Conservation (phyloP, 2,888 invertebrate species). For the Balanococcus diminutus region DNA sequence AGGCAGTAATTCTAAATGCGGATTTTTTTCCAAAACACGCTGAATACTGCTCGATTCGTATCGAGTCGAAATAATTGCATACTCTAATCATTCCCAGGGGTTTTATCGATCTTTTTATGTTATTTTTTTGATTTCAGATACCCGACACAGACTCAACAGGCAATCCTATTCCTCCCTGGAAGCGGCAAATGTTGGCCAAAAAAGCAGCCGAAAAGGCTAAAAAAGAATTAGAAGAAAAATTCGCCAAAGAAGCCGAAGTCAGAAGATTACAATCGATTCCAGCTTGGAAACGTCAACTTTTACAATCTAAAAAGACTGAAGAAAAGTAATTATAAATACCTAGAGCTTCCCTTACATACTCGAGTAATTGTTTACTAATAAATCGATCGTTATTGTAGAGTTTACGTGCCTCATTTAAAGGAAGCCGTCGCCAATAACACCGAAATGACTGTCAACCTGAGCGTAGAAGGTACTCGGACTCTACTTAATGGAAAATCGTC, state of each 20-base stretch:
- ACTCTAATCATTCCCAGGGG: too few relatives aligned
- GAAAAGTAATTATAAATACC: slow-evolving; percentile 76
- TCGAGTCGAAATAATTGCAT: too few relatives aligned
- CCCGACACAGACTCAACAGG: slow-evolving; percentile 88
- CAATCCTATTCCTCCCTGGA: slow-evolving; percentile 91
- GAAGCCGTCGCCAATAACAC: slow-evolving; percentile 34
- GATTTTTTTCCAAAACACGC: too few relatives aligned
- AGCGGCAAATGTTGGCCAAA: slow-evolving; percentile 91
- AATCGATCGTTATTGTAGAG: background rate
- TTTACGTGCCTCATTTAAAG: slow-evolving; percentile 17
- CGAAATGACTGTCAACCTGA: slow-evolving; percentile 42
- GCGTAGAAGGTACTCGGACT: background rate
- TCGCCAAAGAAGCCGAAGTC: slow-evolving; percentile 82
- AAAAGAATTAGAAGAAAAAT: slow-evolving; percentile 85
- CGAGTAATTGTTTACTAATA: background rate
- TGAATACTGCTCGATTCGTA: too few relatives aligned
- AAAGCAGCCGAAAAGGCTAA: slow-evolving; percentile 92
- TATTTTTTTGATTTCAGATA: slow-evolving; percentile 66
- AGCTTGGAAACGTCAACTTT: slow-evolving; percentile 89
- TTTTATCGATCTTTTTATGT: too few relatives aligned
- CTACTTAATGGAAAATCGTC: slow-evolving; percentile 44
- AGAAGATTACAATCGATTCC: slow-evolving; percentile 86
- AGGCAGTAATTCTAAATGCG: too few relatives aligned
- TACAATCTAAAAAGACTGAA: slow-evolving; percentile 81
- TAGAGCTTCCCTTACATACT: too few relatives aligned